Base-by-base conservation (phyloP, 2,888 invertebrate genomes). In the Helicoverpa assulta region DNA sequence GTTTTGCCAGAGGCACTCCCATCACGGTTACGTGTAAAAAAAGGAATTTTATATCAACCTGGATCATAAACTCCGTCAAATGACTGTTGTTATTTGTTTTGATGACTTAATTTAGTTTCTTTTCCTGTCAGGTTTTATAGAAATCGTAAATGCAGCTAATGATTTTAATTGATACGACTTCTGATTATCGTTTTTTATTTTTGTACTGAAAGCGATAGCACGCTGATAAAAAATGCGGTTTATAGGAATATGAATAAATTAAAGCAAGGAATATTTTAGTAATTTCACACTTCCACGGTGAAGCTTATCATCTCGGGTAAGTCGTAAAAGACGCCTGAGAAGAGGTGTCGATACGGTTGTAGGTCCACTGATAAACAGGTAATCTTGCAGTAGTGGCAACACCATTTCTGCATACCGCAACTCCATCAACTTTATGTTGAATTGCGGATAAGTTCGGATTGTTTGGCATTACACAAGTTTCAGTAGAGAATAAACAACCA, bases 1-100 rank as follows among this genome's bases (percentile, higher is more conserved):
- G 84, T 84, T 77, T 84, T 62, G 86, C 92, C 86, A 66, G 79
- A 82, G 90, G 91, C 90, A 77, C 70, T 83, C 73, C 82, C 86
- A 90, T 91, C 89, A 90, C 75, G 78, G 83, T 83, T 69, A 68
- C 56, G 62, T 55, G 78, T 84, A 86, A 89, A 90, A 33, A 89
- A 87, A 84, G 80, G 81, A 82, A 84, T 81, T 70, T 79, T 75
- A 81, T 84, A 86, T 73, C 78, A 86, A 87, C 84, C 76, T 85
- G 79, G 61, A 75, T 62, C 68, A 76, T 78, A 74, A 82, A 78
- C 56, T 67, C 55, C 57, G 70, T 76, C 72, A 80, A 86, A 85
- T 85, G 74, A 80, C 73, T 68, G 72, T 75, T 70, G 82, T 87
- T 86, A 85, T 86, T 86, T 84, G 82, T 83, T 85, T 85, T 87